These are phyloP conservation scores for Athetis lepigone DNA, from an alignment of 2,888 invertebrate genomes.

Conservation along the genomic window DNA sequence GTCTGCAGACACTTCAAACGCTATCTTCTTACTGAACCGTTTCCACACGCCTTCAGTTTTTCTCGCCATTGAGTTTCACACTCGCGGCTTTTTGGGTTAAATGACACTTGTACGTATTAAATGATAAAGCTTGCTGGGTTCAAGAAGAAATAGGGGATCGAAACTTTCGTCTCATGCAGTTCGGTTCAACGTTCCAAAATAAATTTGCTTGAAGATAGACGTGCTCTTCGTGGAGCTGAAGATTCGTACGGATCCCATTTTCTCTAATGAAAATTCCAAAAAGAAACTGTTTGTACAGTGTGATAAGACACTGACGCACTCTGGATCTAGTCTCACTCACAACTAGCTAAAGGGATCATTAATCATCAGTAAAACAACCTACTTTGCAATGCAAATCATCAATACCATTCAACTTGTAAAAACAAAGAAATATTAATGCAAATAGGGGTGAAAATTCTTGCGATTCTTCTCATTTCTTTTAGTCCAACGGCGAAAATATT, in stretches of 20 bases:
- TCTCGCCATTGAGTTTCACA: conserved; percentile 61
- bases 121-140: conserved; percentile 35
- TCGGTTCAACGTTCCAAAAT: neutral
- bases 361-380: conserved; percentile 18
- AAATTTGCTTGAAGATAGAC: too few species aligned
- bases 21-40: conserved; percentile 57
- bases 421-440: conserved; percentile 71
- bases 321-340: conserved; percentile 11
- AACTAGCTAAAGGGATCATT: conserved; percentile 14
- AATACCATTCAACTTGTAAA: conserved; percentile 50
- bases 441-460: conserved; percentile 77
- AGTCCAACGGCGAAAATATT: conserved; percentile 71
- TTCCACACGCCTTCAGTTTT: conserved; percentile 58
- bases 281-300: neutral
- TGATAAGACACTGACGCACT: conserved; percentile 14
- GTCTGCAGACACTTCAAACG: conserved; percentile 32
- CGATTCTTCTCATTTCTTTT: conserved; percentile 76
- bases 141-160: conserved; percentile 1
- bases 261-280: neutral
- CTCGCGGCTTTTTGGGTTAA: conserved; percentile 55
- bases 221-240: neutral
- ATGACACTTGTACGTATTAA: conserved; percentile 39
- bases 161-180: neutral
- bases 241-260: neutral
- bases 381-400: conserved; percentile 47